Base-by-base conservation (phyloP, 2,888 invertebrate genomes). In the Hoplodrina ambigua region DNA sequence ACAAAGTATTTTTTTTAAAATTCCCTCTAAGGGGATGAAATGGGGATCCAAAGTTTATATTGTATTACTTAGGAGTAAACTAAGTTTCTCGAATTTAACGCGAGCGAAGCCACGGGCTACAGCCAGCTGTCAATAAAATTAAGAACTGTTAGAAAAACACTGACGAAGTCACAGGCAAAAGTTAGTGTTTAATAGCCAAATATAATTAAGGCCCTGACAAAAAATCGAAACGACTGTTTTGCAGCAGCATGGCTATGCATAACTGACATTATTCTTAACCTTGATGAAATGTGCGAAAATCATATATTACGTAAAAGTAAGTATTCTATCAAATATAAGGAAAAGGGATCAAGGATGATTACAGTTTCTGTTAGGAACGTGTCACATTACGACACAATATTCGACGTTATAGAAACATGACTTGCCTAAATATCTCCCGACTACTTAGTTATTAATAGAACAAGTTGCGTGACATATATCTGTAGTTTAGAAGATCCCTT, bases 281-380 rank as follows among this genome's bases (percentile, higher is more conserved):
- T 33, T 81, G 62, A 37, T 20, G 62, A 77, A 69, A 79, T 56
- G 69, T 77, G 81, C 72, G 81, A 76, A 80, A 68, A 76, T 70
- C 37, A 62, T 64, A 62, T 41, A 64, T 81, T 81, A 68, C 64
- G 65, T 69, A 55, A 20, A 64, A 53, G 62, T 71, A 49, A 37
- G 25, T 46, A 54, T 60, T 69, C 50, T 69, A 50, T 54, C 41
- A 19, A 80, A 75, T 78, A 69, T 57, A 58, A 58, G 49, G 50
- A 64, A n/a, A 78, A 72, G 61, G 71, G 64, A 77, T 69, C 81
- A 79, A 80, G 77, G 81, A 81, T 62, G 68, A 68, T 67, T 68
- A 76, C 67, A 66, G 68, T 65, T 80, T 64, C 30, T 68, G 56
- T 70, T 56, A 41, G 49, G 50, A 57, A 70, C 41, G 57, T 70